A percentile compares a stretch with the other conserved stretches of the same genome.
These are phyloP conservation scores for Micromys minutus DNA, from an alignment of 2,113 vertebrate species.

Conservation along the genomic window DNA sequence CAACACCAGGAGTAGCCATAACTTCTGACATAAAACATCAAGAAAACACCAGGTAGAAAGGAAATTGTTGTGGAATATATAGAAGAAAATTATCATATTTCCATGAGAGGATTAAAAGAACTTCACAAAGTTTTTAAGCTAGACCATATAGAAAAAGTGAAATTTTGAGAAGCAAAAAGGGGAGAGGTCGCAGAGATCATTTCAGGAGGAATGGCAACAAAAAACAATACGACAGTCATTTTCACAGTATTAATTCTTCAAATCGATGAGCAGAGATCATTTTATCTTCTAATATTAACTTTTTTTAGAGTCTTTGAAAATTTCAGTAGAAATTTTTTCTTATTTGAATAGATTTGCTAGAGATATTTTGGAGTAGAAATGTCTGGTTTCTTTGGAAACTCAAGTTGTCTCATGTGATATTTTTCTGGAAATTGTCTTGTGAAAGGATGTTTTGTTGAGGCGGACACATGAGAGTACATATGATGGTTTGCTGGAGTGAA, in stretches of 20 bases:
- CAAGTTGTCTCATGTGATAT: too few relatives aligned
- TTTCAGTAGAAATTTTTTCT: neutral
- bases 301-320: neutral
- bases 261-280: neutral
- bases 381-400: too few relatives aligned
- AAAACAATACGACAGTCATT: neutral
- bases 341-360: neutral
- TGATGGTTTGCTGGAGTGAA: too few relatives aligned
- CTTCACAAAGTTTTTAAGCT: neutral
- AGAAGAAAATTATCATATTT: neutral
- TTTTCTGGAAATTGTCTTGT: too few relatives aligned
- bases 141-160: neutral
- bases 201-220: neutral
- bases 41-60: neutral
- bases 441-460: too few relatives aligned
- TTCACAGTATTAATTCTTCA: neutral
- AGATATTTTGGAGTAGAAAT: neutral
- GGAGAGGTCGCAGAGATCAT: neutral
- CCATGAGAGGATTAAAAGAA: neutral
- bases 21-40: neutral
- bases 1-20: neutral
- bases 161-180: neutral
- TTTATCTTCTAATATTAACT: neutral
- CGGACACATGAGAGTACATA: too few relatives aligned
- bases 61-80: neutral